phyloP scores from a whole-genome alignment of 1,140 invertebrate species.

The Penaeus vannamei region DNA sequence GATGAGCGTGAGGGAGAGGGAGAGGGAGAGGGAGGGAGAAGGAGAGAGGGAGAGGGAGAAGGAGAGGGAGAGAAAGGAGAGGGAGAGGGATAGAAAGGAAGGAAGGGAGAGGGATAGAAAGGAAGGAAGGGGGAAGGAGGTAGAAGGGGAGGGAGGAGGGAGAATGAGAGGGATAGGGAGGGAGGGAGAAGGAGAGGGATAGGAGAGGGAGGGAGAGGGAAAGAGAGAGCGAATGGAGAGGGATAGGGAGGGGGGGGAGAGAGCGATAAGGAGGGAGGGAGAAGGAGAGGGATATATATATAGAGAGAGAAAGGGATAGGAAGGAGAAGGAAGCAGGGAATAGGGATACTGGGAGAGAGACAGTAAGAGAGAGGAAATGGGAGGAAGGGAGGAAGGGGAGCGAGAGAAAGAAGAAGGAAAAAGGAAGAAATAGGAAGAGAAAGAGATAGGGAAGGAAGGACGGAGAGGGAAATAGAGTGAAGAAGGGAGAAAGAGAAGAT shows the following conservation, averaged over 20 bases:
- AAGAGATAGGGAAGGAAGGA: too few species aligned
- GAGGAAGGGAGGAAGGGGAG: too few species aligned
- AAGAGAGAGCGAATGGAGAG: not conserved
- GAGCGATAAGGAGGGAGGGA: not conserved
- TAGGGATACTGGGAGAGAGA: too few species aligned
- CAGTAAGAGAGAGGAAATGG: not conserved
- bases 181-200: not conserved
- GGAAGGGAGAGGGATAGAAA: not conserved
- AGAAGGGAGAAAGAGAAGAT: too few species aligned
- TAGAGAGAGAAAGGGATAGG: not conserved
- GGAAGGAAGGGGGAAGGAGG: not conserved
- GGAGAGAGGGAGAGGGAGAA: not conserved
- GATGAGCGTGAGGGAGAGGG: not conserved
- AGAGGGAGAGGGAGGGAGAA: not conserved
- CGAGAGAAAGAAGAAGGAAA: too few species aligned
- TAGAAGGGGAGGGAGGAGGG: not conserved
- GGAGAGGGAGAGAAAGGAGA: conserved; percentile 8
- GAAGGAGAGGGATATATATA: not conserved
- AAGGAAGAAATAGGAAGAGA: not conserved
- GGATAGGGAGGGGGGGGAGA: not conserved
- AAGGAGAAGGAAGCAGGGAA: not conserved
- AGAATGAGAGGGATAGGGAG: not conserved
- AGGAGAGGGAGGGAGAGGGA: not conserved
- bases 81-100: not conserved
- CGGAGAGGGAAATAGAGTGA: too few species aligned